These are phyloP conservation scores for Nyctalus aviator DNA, from an alignment of 2,797 vertebrate species.

Conservation along the genomic window DNA sequence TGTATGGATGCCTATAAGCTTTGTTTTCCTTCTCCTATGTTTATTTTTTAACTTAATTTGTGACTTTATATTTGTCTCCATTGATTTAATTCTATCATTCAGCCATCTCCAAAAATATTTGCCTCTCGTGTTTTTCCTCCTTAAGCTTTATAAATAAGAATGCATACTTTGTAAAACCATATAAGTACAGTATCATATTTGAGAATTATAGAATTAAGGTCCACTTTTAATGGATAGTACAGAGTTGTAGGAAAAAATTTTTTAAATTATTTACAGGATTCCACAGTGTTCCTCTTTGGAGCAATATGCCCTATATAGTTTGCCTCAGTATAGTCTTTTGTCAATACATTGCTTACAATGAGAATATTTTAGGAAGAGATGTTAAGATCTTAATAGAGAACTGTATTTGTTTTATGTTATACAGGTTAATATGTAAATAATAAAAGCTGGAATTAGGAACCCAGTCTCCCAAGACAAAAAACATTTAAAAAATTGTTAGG, in stretches of 20 bases:
- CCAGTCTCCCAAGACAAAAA: neutral
- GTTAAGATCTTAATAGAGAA: neutral
- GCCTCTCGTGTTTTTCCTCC: neutral
- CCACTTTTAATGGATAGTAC: neutral
- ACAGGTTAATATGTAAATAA: neutral
- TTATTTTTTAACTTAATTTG: constrained; percentile 38
- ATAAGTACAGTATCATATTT: neutral
- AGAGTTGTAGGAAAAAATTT: neutral
- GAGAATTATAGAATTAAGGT: neutral
- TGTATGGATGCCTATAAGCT: neutral
- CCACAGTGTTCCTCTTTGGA: neutral
- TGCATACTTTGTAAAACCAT: neutral
- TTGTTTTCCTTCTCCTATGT: neutral
- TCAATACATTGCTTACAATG: neutral
- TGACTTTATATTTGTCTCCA: constrained; percentile 5
- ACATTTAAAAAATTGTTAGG: neutral
- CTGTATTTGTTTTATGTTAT: constrained; percentile 3
- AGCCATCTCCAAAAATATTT: constrained; percentile 33
- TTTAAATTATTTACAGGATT: neutral
- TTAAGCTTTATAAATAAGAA: constrained; percentile 24
- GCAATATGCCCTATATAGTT: neutral
- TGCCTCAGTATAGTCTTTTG: neutral
- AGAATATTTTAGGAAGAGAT: neutral
- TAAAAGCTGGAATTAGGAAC: neutral
- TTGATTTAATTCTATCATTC: constrained; percentile 20